phyloP scores from a whole-genome alignment of 2,888 invertebrate species.

The Leucoma salicis region DNA sequence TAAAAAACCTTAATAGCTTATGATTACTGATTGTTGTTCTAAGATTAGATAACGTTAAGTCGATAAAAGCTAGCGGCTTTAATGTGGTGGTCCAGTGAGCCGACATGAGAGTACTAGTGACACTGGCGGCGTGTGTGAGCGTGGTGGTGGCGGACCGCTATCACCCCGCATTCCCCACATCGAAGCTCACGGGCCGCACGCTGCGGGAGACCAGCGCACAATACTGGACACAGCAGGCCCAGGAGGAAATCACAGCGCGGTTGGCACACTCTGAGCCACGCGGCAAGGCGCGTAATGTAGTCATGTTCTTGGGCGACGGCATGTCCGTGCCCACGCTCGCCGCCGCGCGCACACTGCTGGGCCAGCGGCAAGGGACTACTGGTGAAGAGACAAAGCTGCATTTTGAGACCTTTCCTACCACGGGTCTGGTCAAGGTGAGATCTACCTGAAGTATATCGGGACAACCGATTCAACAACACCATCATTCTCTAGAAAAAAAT shows the following conservation, averaged over 20 bases:
- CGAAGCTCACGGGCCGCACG: conserved; percentile 50
- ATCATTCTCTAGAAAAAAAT: too few relatives aligned
- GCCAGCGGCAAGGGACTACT: conserved; percentile 74
- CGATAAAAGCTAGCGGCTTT: not conserved
- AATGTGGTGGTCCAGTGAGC: not conserved
- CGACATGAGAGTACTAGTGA: not conserved
- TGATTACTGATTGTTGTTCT: too few relatives aligned
- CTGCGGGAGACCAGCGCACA: conserved; percentile 20
- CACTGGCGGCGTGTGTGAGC: not conserved
- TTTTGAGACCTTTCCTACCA: conserved; percentile 77
- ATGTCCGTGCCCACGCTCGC: conserved; percentile 87
- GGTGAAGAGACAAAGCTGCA: conserved; percentile 83
- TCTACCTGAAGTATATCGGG: not conserved
- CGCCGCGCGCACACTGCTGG: conserved; percentile 84
- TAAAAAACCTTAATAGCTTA: too few relatives aligned
- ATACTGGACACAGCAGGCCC: not conserved
- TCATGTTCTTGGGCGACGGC: conserved; percentile 89
- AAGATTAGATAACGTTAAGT: not conserved
- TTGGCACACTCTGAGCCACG: not conserved
- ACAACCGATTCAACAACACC: too few relatives aligned
- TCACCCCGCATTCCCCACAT: conserved; percentile 13
- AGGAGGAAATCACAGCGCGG: not conserved
- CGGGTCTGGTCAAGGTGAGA: not conserved
- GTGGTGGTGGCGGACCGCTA: conserved; percentile 16
- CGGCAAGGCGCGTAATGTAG: conserved; percentile 73